Evolutionary conservation across 2,797 vertebrate genomes (phyloP).

Genomic region (Eulemur albifrons): DNA sequence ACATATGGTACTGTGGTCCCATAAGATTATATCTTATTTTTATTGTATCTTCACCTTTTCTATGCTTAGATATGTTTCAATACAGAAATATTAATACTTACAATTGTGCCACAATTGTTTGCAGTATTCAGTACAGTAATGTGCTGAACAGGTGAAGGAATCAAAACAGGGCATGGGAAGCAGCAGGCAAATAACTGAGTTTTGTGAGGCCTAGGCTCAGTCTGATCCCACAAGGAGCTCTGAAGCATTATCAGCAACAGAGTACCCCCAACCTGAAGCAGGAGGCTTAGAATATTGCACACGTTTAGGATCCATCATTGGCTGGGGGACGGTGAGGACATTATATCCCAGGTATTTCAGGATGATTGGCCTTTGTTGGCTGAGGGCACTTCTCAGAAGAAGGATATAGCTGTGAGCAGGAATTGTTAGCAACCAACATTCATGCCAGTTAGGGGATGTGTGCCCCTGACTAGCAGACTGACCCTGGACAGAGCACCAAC

Average conservation of each 20-base stretch:
- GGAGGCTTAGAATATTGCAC: background rate
- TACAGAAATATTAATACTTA: background rate
- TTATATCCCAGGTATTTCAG: background rate
- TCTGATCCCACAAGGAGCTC: background rate
- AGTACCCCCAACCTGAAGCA: background rate
- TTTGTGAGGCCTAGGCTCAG: background rate
- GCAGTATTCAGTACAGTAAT: background rate
- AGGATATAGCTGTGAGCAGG: background rate
- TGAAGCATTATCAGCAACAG: background rate
- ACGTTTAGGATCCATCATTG: background rate
- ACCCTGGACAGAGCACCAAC: background rate
- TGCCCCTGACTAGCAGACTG: rapidly evolving
- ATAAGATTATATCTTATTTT: background rate
- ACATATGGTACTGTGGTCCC: background rate
- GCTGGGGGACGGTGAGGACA: too few relatives aligned
- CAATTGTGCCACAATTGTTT: background rate
- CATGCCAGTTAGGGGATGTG: background rate
- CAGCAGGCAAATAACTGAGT: background rate
- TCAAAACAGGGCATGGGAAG: background rate
- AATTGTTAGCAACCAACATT: background rate
- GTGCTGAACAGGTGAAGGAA: background rate
- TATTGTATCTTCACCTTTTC: background rate
- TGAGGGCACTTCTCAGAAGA: background rate
- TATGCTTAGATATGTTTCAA: background rate
- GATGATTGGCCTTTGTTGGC: background rate